Evolutionary conservation across 2,113 vertebrate genomes (phyloP), one percentile per base, ranked within the genome.

Genomic region (Oxyura jamaicensis): DNA sequence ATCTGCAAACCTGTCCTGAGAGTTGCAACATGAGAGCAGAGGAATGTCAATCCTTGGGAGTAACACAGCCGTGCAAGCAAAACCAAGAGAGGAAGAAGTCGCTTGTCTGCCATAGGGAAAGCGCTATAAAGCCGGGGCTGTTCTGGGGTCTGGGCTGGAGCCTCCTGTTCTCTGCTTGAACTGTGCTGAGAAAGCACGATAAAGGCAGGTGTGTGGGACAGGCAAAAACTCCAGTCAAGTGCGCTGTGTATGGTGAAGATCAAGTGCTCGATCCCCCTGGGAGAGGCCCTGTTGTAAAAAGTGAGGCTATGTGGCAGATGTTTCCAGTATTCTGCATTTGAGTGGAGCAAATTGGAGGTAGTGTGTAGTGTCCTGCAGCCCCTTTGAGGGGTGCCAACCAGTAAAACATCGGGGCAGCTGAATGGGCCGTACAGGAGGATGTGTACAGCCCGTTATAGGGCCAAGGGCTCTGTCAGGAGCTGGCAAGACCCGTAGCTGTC

Each of bases 211-310:
- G 23, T 69, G 44, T 44, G 67, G 60, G 65, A 75, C 25, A 21
- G 62, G 39, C 53, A 72, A 35, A 50, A 53, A 53, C 28, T 14
- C 28, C 50, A 72, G 48, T 39, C 25, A 6, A 18, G 35, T 53
- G 48, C 48, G n/a, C 46, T 1, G 1, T 0, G 0, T 31, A 48
- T 60, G 1, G 2, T 22, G 71, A 83, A 23, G 71, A 41, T 3
- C 8, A 50, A 75, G 11, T 28, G 50, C 68, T 36, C 2, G 4
- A 58, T 88, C 31, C 26, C 46, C 19, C 35, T 20, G 36, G 53
- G 68, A 73, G 63, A 48, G 23, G 12, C 41, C n/a, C 33, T 26
- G 13, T 7, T 66, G n/a, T 84, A 44, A 42, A 59, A 59, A 52
- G 53, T 35, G 46, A 92, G 25, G 55, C 25, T 23, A 25, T 0